Evolutionary conservation across 2,113 vertebrate genomes (phyloP).

Genomic region (Artemisiospiza belli): DNA sequence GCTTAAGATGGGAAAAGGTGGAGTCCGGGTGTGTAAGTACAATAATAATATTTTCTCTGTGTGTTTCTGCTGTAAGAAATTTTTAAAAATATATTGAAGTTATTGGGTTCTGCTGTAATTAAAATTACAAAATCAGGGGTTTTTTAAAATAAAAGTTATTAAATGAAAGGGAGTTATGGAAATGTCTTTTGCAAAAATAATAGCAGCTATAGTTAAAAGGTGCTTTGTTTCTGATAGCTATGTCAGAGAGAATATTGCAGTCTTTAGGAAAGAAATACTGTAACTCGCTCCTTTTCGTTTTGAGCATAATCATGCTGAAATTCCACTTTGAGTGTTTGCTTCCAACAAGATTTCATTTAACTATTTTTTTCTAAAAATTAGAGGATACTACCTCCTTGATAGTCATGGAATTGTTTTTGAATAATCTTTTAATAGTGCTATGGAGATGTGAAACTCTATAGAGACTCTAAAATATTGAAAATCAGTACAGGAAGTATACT

Average conservation of each 20-base stretch:
- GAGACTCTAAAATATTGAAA: not conserved
- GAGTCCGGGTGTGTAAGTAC: not conserved
- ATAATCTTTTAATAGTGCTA: not conserved
- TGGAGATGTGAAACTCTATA: not conserved
- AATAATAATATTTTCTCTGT: not conserved
- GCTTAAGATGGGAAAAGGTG: not conserved
- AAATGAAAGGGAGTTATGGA: not conserved
- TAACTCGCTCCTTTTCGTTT: not conserved
- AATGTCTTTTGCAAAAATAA: not conserved
- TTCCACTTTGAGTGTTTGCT: not conserved
- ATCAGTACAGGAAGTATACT: not conserved
- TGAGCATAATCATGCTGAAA: not conserved
- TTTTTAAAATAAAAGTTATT: not conserved
- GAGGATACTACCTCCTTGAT: not conserved
- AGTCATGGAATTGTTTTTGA: not conserved
- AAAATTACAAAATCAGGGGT: not conserved
- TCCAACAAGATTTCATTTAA: not conserved
- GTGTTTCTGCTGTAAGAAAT: not conserved
- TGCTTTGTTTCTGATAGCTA: not conserved
- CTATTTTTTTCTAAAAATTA: not conserved
- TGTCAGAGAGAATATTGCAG: not conserved
- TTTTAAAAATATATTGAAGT: not conserved
- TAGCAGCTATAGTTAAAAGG: not conserved
- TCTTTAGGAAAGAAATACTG: not conserved
- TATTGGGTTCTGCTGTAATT: not conserved